Evolutionary conservation across 2,797 vertebrate species (phyloP).

Genomic region (Malurus splendens): DNA sequence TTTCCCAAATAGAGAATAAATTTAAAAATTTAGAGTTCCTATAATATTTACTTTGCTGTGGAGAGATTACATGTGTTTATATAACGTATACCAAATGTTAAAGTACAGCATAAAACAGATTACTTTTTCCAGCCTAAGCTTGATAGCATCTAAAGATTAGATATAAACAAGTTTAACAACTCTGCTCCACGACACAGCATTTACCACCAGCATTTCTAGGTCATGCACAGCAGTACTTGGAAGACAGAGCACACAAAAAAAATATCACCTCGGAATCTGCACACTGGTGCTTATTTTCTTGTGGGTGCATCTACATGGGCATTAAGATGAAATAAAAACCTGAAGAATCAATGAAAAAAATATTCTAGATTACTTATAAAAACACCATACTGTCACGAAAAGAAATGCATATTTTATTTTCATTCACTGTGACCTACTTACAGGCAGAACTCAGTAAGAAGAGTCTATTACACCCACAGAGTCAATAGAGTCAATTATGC

Average conservation of each 20-base stretch:
- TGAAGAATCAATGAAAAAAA: neutral
- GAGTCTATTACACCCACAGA: conserved; percentile 8
- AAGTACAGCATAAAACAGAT: conserved; percentile 47
- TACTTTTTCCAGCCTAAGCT: conserved; percentile 47
- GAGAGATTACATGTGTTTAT: conserved; percentile 35
- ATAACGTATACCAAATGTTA: conserved; percentile 6
- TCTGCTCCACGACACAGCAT: neutral
- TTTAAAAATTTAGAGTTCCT: neutral
- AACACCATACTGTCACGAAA: neutral
- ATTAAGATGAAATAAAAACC: neutral
- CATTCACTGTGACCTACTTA: conserved; percentile 59
- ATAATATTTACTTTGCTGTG: neutral
- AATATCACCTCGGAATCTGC: neutral
- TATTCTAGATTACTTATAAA: neutral
- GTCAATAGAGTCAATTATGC: conserved; percentile 33
- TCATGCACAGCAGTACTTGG: conserved; percentile 40
- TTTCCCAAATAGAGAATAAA: conserved; percentile 11
- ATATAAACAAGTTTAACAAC: conserved; percentile 46
- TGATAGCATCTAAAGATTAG: conserved; percentile 37
- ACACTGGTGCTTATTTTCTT: neutral
- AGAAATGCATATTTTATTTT: conserved; percentile 29
- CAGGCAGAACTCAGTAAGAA: conserved; percentile 18
- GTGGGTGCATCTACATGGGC: neutral
- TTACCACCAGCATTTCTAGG: conserved; percentile 44
- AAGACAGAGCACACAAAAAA: conserved; percentile 11